Evolutionary conservation across 1,140 invertebrate genomes (phyloP).

Genomic region (Ceratoteleas bidentatus): DNA sequence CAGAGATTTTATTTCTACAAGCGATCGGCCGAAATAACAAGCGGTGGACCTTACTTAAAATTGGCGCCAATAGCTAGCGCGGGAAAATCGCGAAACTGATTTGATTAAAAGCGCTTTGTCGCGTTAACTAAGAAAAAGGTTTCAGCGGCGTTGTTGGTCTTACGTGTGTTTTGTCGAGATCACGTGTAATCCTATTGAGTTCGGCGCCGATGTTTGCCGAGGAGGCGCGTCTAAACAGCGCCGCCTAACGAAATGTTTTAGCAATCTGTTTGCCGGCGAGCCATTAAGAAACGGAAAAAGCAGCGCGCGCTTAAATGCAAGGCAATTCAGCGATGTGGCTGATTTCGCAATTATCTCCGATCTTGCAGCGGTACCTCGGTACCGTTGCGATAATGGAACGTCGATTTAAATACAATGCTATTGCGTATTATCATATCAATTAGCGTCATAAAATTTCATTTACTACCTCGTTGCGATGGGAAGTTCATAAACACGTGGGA

Average conservation of each 20-base stretch:
- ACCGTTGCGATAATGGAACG: conserved; percentile 13
- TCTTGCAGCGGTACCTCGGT: conserved; percentile 15
- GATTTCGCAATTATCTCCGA: conserved; percentile 22
- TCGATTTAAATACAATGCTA: conserved; percentile 32
- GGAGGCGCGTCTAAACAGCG: not conserved
- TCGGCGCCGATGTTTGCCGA: conserved; percentile 11
- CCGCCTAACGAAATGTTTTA: too few species aligned
- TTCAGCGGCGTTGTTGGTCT: conserved; percentile 4
- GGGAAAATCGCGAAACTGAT: not conserved
- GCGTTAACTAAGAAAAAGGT: conserved; percentile 14
- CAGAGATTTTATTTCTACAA: too few species aligned
- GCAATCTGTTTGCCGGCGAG: too few species aligned
- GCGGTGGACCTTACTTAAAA: too few species aligned
- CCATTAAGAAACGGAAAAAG: too few species aligned
- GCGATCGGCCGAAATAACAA: too few species aligned
- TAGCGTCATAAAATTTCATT: conserved; percentile 29
- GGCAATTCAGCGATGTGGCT: not conserved
- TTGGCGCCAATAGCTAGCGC: too few species aligned
- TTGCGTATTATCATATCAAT: conserved; percentile 38
- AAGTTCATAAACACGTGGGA: conserved; percentile 25
- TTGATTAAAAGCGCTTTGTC: conserved; percentile 19
- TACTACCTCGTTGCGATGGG: conserved; percentile 19
- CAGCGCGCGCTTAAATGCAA: not conserved
- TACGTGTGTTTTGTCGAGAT: too few species aligned
- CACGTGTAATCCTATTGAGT: conserved; percentile 17